These are phyloP conservation scores for Cyprinus carpio DNA, from an alignment of 2,113 vertebrate genomes.

Conservation along the genomic window DNA sequence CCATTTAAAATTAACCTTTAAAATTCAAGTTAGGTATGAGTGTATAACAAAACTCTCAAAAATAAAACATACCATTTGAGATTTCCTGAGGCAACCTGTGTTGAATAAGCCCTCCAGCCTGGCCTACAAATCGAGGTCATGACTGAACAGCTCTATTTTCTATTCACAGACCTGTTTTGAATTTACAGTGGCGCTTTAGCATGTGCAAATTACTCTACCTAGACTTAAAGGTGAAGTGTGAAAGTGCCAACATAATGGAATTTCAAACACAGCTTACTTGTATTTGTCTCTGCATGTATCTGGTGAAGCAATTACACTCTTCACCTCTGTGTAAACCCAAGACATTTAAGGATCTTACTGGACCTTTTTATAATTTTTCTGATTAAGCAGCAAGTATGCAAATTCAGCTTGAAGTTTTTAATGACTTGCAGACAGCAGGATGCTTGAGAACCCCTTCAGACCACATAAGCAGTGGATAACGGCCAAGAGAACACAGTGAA, in stretches of 20 bases:
- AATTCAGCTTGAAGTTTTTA: not conserved
- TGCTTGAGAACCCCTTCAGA: not conserved
- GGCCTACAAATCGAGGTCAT: not conserved
- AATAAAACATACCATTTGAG: not conserved
- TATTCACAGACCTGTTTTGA: not conserved
- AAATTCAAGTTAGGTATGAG: too few species aligned
- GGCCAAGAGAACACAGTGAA: not conserved
- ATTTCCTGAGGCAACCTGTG: not conserved
- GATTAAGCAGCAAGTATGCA: conserved; percentile 7
- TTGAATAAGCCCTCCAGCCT: not conserved
- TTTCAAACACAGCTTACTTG: not conserved
- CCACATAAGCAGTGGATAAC: not conserved
- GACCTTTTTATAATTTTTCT: conserved; percentile 1
- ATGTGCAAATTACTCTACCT: not conserved
- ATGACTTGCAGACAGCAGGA: not conserved
- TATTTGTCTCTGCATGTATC: not conserved
- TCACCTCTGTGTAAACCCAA: not conserved
- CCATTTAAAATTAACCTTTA: too few species aligned
- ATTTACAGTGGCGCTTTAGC: not conserved
- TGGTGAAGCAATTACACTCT: not conserved
- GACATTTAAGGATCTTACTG: not conserved
- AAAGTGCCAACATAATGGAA: not conserved
- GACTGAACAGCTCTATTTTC: not conserved
- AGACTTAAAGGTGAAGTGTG: not conserved
- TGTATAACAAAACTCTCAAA: too few species aligned